Evolutionary conservation across 23 tunicate genomes (phyloP).

Genomic region (Phallusia fumigata): DNA sequence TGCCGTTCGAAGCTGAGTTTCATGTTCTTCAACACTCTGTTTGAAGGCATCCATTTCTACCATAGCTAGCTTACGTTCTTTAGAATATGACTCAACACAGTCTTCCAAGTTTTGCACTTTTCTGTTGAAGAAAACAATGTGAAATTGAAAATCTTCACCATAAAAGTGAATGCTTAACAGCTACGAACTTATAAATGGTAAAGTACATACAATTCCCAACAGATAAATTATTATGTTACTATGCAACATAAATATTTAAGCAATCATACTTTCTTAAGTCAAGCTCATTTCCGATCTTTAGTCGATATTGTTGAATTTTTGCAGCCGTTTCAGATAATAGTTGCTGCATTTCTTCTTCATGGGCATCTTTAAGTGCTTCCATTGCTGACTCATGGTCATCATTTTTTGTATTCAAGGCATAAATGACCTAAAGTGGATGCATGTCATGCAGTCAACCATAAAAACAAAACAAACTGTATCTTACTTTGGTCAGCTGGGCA

Average conservation of each 20-base stretch:
- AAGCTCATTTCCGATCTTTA: constrained; percentile 82
- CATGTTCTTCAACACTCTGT: constrained; percentile 27
- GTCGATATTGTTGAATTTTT: constrained; percentile 82
- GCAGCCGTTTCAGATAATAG: constrained; percentile 71
- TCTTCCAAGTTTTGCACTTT: constrained; percentile 83
- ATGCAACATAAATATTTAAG: not conserved
- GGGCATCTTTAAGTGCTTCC: constrained; percentile 75
- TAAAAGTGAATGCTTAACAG: too few relatives aligned
- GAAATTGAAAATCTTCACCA: too few relatives aligned
- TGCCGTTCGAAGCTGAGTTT: constrained; percentile 5
- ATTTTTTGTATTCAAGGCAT: constrained; percentile 94
- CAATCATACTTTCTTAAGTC: constrained; percentile 62
- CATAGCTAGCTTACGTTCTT: constrained; percentile 65
- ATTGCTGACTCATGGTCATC: constrained; percentile 96
- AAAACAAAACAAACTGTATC: not conserved
- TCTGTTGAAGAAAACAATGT: constrained; percentile 43
- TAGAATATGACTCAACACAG: constrained; percentile 48
- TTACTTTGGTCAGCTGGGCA: constrained; percentile 95
- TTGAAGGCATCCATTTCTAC: constrained; percentile 49
- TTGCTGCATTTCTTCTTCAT: constrained; percentile 94
- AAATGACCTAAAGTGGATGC: constrained; percentile 57
- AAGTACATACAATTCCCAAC: too few relatives aligned
- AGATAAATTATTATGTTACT: too few relatives aligned
- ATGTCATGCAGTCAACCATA: not conserved
- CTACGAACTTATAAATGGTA: too few relatives aligned